These are phyloP conservation scores for Metacarcinus magister DNA, from an alignment of 2,888 invertebrate species.

Conservation along the genomic window DNA sequence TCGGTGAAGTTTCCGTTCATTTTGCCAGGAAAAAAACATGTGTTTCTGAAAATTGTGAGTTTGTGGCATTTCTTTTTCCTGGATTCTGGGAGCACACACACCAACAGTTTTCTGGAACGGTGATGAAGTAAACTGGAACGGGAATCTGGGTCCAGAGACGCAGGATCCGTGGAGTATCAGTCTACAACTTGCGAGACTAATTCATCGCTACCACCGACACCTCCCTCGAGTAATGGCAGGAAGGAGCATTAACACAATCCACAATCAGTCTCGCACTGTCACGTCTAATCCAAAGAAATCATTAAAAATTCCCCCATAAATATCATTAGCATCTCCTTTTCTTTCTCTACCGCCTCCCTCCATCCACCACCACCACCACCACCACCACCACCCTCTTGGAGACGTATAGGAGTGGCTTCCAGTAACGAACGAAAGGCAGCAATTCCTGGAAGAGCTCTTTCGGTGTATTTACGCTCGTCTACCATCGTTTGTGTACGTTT, in stretches of 20 bases:
- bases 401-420: constrained; percentile 1
- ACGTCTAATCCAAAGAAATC: neutral
- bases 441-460: neutral
- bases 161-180: constrained; percentile 77
- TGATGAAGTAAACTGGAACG: constrained; percentile 76
- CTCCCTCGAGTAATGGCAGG: constrained; percentile 71
- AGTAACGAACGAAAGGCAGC: neutral
- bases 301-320: constrained; percentile 42
- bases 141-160: constrained; percentile 67
- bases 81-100: neutral
- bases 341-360: neutral
- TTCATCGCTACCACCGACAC: constrained; percentile 75
- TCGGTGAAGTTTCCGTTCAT: neutral
- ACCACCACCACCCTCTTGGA: neutral
- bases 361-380: neutral
- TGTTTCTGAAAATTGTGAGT: neutral
- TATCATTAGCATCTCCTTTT: constrained; percentile 60
- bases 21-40: neutral
- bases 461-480: neutral
- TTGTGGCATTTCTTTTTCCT: constrained; percentile 64
- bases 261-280: constrained; percentile 61
- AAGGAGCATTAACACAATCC: constrained; percentile 50
- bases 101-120: constrained; percentile 72
- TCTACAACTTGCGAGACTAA: constrained; percentile 80
- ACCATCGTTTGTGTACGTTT: neutral